These are phyloP conservation scores for Sakesphorus luctuosus DNA, from an alignment of 2,113 vertebrate species.

Conservation along the genomic window DNA sequence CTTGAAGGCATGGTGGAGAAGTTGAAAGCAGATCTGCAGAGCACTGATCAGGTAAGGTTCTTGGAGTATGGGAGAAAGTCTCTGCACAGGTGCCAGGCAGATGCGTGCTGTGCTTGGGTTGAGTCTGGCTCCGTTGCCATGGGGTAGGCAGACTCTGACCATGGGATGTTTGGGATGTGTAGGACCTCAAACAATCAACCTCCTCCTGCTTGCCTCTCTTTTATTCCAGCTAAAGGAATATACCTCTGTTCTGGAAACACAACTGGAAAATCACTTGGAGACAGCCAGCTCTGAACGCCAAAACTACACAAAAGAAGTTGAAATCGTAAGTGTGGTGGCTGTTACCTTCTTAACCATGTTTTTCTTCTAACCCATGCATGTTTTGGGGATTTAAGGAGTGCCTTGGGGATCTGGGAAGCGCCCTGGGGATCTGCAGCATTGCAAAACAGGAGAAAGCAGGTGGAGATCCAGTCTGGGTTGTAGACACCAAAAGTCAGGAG, in stretches of 20 bases:
- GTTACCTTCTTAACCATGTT: not conserved
- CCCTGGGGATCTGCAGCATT: not conserved
- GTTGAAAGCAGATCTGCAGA: constrained; percentile 83
- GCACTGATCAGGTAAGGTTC: constrained; percentile 79
- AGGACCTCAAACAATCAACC: not conserved
- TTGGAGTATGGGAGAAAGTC: not conserved
- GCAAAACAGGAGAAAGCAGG: not conserved
- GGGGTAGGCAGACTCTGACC: not conserved
- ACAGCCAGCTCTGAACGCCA: constrained; percentile 79
- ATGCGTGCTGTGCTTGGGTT: accelerated
- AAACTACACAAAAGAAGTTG: constrained; percentile 81
- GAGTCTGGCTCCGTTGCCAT: not conserved
- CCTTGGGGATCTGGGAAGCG: not conserved
- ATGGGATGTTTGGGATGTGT: not conserved
- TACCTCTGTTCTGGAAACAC: constrained; percentile 84
- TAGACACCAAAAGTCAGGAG: not conserved
- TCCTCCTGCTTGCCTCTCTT: not conserved
- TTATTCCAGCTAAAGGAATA: constrained; percentile 84
- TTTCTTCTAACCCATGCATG: accelerated
- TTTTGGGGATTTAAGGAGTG: not conserved
- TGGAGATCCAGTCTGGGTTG: not conserved
- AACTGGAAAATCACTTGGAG: constrained; percentile 89
- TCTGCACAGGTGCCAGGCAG: accelerated
- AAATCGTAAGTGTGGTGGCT: constrained; percentile 73
- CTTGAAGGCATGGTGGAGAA: constrained; percentile 81